Base-by-base conservation (phyloP, 2,888 invertebrate species). In the Lepidochrysops patricia region DNA sequence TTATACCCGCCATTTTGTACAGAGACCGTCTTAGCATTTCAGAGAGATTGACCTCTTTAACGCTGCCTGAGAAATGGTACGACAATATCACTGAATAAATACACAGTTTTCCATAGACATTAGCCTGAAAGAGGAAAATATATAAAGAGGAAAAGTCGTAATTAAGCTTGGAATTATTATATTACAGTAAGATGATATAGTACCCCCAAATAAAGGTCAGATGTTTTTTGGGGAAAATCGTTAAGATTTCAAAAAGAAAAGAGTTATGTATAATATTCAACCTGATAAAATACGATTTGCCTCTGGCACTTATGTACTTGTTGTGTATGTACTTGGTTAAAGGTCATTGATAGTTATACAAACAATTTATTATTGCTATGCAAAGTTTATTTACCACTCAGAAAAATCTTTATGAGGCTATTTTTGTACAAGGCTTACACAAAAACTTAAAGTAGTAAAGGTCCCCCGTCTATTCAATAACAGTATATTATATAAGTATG, bases 321-420 rank as follows among this genome's bases (percentile, higher is more conserved):
- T 15, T 12, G 6, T 12, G n/a, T n/a, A n/a, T n/a, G n/a, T n/a
- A n/a, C n/a, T n/a, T n/a, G n/a, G n/a, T 15, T 32, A 32, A 32
- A 54, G 54, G 19, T 54, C 29, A 54, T 32, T 54, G 54, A 19
- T 32, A 32, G 23, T 54, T 13, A 26, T n/a, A n/a, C 27, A 13
- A 29, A 27, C 19, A 2, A 12, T 9, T 54, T 9, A 9, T 54
- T 27, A 52, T 32, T 32, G 15, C 32, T 32, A 12, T 32, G 19
- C 54, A 54, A 19, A 54, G 19, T 54, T 54, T 54, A 19, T 54
- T 29, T 54, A 29, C 54, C 9, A 32, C 54, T 32, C 19, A 19
- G 26, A 5, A 13, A 26, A 50, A 50, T n/a, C 13, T 26, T 12
- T 7, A 43, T 7, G 1, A 19, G 43, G 7, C 26, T 50, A 6